These are phyloP conservation scores for Liolophura sinensis DNA, from an alignment of 1,140 invertebrate genomes.

Conservation along the genomic window DNA sequence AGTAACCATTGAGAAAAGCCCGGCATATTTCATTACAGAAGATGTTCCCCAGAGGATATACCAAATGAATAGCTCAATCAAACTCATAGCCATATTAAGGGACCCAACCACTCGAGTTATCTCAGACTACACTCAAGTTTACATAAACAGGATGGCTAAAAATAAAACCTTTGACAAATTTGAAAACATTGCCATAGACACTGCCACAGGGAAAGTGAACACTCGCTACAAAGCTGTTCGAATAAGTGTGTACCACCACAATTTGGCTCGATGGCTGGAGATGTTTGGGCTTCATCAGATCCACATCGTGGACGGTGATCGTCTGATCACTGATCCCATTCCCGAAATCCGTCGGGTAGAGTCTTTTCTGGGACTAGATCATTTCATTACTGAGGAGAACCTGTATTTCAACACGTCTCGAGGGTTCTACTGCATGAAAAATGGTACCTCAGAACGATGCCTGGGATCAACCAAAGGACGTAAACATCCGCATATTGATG, in stretches of 20 bases:
- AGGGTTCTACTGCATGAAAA: constrained; percentile 61
- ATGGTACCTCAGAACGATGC: constrained; percentile 62
- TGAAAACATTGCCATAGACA: constrained; percentile 46
- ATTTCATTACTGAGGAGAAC: constrained; percentile 38
- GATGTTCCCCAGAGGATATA: constrained; percentile 82
- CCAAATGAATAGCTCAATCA: constrained; percentile 85
- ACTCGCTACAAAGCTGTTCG: constrained; percentile 44
- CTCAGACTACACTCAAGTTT: constrained; percentile 86
- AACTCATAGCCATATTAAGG: constrained; percentile 83
- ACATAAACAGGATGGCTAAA: constrained; percentile 44
- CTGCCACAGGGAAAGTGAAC: constrained; percentile 41
- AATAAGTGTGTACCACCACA: constrained; percentile 55
- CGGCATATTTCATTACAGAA: constrained; percentile 62
- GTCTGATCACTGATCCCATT: constrained; percentile 46
- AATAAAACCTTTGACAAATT: constrained; percentile 45
- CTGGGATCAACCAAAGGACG: constrained; percentile 91
- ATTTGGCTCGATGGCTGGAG: constrained; percentile 49
- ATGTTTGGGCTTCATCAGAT: constrained; percentile 48
- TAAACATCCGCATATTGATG: constrained; percentile 82
- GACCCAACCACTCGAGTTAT: constrained; percentile 90
- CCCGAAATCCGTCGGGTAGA: constrained; percentile 49
- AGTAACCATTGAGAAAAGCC: constrained; percentile 64
- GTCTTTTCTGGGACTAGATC: constrained; percentile 45
- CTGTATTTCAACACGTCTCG: constrained; percentile 58
- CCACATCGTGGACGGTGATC: constrained; percentile 54